Evolutionary conservation across 1,140 invertebrate species (phyloP).

Genomic region (Zaprionus africanus): DNA sequence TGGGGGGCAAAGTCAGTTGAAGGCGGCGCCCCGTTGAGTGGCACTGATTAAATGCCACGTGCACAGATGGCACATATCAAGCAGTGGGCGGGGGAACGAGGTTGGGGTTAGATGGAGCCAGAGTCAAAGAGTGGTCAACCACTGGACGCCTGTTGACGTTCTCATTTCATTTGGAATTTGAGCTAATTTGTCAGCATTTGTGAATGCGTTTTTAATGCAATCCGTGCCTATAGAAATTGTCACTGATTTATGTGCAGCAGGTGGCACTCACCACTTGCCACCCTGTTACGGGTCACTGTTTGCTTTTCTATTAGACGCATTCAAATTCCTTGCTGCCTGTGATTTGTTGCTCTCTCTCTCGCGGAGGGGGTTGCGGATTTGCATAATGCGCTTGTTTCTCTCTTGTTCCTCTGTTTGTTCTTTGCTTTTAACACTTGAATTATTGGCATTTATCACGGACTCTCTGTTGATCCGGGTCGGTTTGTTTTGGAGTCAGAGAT

Average conservation of each 20-base stretch:
- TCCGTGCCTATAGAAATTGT: slow-evolving; percentile 40
- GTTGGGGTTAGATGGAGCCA: slow-evolving; percentile 8
- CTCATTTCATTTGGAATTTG: slow-evolving; percentile 6
- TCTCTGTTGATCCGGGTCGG: neutral
- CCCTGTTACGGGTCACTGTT: slow-evolving; percentile 44
- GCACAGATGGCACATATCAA: slow-evolving; percentile 38
- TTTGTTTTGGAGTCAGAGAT: slow-evolving; percentile 14
- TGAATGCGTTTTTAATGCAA: slow-evolving; percentile 58
- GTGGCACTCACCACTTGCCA: slow-evolving; percentile 49
- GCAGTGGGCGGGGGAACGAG: neutral
- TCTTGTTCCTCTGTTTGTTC: slow-evolving; percentile 28
- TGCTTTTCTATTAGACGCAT: slow-evolving; percentile 68
- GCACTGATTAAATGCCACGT: slow-evolving; percentile 58
- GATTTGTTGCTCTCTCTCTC: slow-evolving; percentile 50
- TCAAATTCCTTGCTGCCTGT: slow-evolving; percentile 30
- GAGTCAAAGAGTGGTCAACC: slow-evolving; percentile 63
- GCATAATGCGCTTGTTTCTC: slow-evolving; percentile 64
- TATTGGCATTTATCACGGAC: slow-evolving; percentile 55
- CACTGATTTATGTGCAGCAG: slow-evolving; percentile 68
- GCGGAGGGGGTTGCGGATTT: slow-evolving; percentile 64
- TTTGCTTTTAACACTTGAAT: slow-evolving; percentile 77
- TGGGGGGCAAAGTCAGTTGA: slow-evolving; percentile 45
- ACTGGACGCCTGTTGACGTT: slow-evolving; percentile 30
- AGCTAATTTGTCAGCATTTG: slow-evolving; percentile 38
- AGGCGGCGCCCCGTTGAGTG: slow-evolving; percentile 45